Percentiles rank a stretch among this genome's conserved stretches.
Evolutionary conservation across 2,113 vertebrate genomes (phyloP).

Genomic region (Lagopus leucura): DNA sequence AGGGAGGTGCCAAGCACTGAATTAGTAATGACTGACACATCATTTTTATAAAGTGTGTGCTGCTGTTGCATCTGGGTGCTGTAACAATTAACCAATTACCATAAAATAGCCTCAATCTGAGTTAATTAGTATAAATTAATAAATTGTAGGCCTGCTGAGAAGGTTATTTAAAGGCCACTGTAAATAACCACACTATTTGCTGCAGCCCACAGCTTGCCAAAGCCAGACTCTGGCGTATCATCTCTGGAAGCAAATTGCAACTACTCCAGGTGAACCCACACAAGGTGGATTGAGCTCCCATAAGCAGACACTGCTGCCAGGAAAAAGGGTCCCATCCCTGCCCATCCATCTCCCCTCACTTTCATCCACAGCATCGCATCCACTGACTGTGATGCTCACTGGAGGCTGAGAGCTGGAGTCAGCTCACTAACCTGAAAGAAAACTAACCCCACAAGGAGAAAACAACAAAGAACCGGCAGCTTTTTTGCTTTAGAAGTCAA

Average conservation of each 20-base stretch:
- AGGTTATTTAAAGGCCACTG: constrained; percentile 63
- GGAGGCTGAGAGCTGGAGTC: neutral
- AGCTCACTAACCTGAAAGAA: neutral
- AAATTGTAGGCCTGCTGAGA: constrained; percentile 65
- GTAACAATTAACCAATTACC: constrained; percentile 69
- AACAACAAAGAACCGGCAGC: neutral
- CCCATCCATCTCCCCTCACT: neutral
- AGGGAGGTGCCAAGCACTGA: constrained; percentile 14
- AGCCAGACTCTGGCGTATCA: neutral
- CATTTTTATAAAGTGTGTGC: constrained; percentile 49
- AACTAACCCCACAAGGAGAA: neutral
- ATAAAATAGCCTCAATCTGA: constrained; percentile 64
- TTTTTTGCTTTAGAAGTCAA: neutral
- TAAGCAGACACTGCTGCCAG: neutral
- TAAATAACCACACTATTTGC: constrained; percentile 39
- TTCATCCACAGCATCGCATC: neutral
- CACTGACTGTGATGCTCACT: neutral
- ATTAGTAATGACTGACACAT: constrained; percentile 42
- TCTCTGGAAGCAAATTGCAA: neutral
- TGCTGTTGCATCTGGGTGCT: constrained; percentile 62
- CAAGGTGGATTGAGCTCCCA: neutral
- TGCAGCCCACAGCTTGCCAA: constrained; percentile 21
- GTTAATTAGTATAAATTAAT: constrained; percentile 66
- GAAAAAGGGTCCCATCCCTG: neutral
- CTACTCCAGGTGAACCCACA: neutral